phyloP scores from a whole-genome alignment of 1,140 invertebrate species.

The Ganaspis sp. region DNA sequence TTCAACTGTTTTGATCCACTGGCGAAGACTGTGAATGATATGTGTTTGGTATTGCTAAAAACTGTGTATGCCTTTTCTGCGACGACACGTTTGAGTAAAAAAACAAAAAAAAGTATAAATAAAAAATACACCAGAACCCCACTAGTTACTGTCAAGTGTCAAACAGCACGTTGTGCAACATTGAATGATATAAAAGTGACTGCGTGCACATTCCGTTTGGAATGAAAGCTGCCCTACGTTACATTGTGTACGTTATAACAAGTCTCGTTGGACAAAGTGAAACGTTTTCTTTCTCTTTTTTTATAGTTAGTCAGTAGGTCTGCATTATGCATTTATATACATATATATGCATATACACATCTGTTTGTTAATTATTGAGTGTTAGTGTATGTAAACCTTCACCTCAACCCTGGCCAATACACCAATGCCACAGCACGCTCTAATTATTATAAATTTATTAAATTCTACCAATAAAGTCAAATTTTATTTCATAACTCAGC shows the following conservation, averaged over 20 bases:
- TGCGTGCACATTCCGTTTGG: constrained; percentile 12
- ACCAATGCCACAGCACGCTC: constrained; percentile 44
- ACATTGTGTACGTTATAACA: constrained; percentile 36
- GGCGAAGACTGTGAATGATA: constrained; percentile 53
- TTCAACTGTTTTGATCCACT: constrained; percentile 64
- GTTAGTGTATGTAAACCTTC: constrained; percentile 45
- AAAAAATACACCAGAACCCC: background rate
- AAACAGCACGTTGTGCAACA: background rate
- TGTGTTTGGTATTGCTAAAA: constrained; percentile 55
- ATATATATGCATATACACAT: constrained; percentile 45
- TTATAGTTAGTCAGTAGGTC: constrained; percentile 57
- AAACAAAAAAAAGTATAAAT: background rate
- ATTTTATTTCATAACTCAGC: background rate
- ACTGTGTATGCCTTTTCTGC: constrained; percentile 36
- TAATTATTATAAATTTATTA: background rate
- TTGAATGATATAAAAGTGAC: background rate
- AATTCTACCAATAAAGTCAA: background rate
- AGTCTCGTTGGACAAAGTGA: background rate
- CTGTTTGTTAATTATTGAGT: constrained; percentile 42
- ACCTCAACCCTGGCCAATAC: constrained; percentile 36
- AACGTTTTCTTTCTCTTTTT: constrained; percentile 27
- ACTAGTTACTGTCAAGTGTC: background rate
- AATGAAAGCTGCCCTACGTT: constrained; percentile 6
- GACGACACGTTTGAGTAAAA: background rate
- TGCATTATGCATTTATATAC: constrained; percentile 63